phyloP scores from a whole-genome alignment of 2,113 vertebrate species.

The Charina bottae region DNA sequence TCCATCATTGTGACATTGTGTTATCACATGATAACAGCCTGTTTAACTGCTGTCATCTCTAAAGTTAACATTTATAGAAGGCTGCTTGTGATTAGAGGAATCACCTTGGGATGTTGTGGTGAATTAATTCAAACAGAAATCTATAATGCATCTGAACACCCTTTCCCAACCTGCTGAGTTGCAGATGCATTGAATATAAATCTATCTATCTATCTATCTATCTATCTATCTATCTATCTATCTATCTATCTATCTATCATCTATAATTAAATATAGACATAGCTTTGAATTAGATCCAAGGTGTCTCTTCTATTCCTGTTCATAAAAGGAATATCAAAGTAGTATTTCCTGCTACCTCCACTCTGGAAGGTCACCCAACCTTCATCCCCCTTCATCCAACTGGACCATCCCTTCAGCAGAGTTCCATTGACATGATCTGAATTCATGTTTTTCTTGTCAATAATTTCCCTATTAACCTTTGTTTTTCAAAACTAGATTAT shows the following conservation, averaged over 20 bases:
- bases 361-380: not conserved
- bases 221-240: too few species aligned
- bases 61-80: slow-evolving; percentile 10
- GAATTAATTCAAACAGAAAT: slow-evolving; percentile 7
- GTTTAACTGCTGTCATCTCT: slow-evolving; percentile 29
- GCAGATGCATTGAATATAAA: too few species aligned
- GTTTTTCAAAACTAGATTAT: too few species aligned
- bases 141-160: not conserved
- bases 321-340: too few species aligned
- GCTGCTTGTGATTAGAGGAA: not conserved
- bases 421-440: not conserved
- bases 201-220: too few species aligned
- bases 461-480: not conserved
- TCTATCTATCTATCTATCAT: too few species aligned
- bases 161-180: too few species aligned
- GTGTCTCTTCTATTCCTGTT: not conserved
- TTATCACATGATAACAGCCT: slow-evolving; percentile 21
- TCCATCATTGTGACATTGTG: slow-evolving; percentile 21
- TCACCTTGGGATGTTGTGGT: slow-evolving; percentile 6
- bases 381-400: not conserved
- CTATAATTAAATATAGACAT: not conserved
- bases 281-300: not conserved
- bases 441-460: not conserved
- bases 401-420: not conserved
- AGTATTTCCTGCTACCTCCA: too few species aligned